Evolutionary conservation across 2,797 vertebrate species (phyloP), one percentile per base, ranked within the genome.

Genomic region (Pseudotriccus pelzelni): DNA sequence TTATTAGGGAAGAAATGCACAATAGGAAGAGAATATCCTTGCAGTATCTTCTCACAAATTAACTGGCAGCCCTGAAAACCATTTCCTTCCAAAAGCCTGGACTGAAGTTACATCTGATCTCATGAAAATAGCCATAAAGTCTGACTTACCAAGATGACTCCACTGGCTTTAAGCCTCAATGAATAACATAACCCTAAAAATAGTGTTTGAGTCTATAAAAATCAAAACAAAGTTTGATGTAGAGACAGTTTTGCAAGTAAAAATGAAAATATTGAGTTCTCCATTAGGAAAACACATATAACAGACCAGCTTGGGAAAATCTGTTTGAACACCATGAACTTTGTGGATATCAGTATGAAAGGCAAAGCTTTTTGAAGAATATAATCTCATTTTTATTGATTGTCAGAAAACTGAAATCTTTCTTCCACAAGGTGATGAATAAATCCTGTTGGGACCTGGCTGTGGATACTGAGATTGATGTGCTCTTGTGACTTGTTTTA

Each of bases 121-220:
- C 89, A 87, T 70, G 72, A 90, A 95, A 95, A 96, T 62, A 95
- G 83, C 86, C 90, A 49, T 77, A 66, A 92, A 93, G 91, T 90
- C 94, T 94, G 83, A 91, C 87, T 94, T 91, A 83, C 67, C 66
- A 64, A 63, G 43, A 84, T 70, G 55, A 87, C 81, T 94, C 73
- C 59, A 60, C 74, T 75, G 81, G 90, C 94, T 85, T 95, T 87
- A 66, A 89, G 83, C 79, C 58, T 52, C 58, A 63, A 5, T 72
- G 91, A 94, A 96, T 93, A 93, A 93, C 59, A 94, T 39, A 94
- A 87, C 37, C 68, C 90, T 94, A 90, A 92, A 80, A 90, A 89
- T 68, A 91, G 68, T 49, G 37, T 78, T 74, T 80, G 84, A 84
- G 81, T 63, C 92, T 84, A 87, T 89, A 95, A 88, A 90, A 95